Percentiles rank a stretch among this genome's conserved stretches.
Evolutionary conservation across 2,113 vertebrate species (phyloP).

Genomic region (Carassius gibelio): DNA sequence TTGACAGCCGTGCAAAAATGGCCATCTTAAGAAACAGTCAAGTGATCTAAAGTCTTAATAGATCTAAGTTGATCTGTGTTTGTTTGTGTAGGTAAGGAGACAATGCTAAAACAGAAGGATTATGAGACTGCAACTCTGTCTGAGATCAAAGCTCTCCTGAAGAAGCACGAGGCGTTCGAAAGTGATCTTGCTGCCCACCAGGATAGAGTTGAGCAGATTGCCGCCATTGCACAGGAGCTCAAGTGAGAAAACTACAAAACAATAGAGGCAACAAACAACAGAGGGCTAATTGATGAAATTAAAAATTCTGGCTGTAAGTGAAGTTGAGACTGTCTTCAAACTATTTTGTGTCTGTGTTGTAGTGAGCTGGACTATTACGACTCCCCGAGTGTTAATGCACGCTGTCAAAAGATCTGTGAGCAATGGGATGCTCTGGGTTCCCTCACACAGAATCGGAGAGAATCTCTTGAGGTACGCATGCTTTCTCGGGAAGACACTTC

Average conservation of each 20-base stretch:
- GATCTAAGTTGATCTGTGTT: too few species aligned
- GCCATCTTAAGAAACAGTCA: neutral
- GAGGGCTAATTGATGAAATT: neutral
- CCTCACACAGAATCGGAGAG: conserved; percentile 85
- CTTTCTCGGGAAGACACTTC: neutral
- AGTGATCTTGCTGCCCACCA: conserved; percentile 94
- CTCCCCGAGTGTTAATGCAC: conserved; percentile 86
- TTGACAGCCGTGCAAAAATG: neutral
- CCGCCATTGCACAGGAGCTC: conserved; percentile 93
- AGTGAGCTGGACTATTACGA: conserved; percentile 96
- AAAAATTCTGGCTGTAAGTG: too few species aligned
- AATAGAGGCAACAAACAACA: too few species aligned
- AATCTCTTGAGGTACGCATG: conserved; percentile 83
- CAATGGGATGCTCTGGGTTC: conserved; percentile 89
- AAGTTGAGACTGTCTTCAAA: neutral
- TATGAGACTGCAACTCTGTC: conserved; percentile 87
- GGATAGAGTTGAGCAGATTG: conserved; percentile 95
- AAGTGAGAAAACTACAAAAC: conserved; percentile 73
- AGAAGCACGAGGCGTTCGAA: conserved; percentile 95
- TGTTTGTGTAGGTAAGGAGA: conserved; percentile 82
- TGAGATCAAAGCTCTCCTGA: conserved; percentile 89
- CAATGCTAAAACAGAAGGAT: conserved; percentile 89
- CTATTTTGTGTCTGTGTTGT: conserved; percentile 33
- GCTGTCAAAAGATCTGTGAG: conserved; percentile 94
- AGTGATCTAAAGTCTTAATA: neutral